These are phyloP conservation scores for Gorsachius magnificus DNA, from an alignment of 2,797 vertebrate genomes.

Conservation along the genomic window DNA sequence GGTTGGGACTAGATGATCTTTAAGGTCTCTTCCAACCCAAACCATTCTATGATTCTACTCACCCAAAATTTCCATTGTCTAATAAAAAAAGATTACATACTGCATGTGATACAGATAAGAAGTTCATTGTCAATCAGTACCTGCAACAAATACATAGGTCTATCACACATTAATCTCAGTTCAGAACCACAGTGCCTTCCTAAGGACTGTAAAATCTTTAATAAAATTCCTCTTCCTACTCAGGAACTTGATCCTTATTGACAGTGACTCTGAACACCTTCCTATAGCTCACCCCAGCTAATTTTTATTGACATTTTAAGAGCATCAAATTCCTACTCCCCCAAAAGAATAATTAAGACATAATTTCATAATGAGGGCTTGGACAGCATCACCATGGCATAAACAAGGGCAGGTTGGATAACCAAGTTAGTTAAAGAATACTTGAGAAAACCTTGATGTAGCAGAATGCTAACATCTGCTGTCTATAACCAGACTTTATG, in stretches of 20 bases:
- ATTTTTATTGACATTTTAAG: background rate
- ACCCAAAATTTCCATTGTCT: background rate
- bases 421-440: background rate
- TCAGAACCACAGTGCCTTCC: background rate
- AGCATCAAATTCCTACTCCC: background rate
- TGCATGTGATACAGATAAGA: background rate
- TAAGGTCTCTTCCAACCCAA: background rate
- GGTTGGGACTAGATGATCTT: background rate
- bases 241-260: background rate
- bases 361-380: background rate
- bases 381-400: background rate
- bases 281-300: background rate
- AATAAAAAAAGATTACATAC: background rate
- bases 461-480: background rate
- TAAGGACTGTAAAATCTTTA: conserved; percentile 12
- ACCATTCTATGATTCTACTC: background rate
- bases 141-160: background rate
- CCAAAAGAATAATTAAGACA: background rate
- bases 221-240: conserved; percentile 30
- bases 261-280: background rate
- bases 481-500: background rate
- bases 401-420: background rate
- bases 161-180: background rate
- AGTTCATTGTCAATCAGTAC: background rate
- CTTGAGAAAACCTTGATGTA: background rate